phyloP scores from a whole-genome alignment of 2,113 vertebrate species.

The Grammomys dolichurus region DNA sequence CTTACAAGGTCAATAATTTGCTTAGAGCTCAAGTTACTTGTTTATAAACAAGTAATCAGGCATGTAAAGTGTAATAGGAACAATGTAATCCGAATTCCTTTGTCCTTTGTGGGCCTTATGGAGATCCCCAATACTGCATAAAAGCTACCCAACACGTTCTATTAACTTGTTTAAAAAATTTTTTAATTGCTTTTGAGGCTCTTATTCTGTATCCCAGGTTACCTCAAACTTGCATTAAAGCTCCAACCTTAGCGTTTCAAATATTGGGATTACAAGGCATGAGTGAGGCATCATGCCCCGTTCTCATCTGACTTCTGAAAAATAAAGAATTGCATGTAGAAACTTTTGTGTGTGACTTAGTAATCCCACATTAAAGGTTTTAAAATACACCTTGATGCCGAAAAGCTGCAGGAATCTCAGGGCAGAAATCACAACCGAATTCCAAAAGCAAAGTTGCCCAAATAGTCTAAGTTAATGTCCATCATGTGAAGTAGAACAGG shows the following conservation, averaged over 20 bases:
- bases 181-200: neutral
- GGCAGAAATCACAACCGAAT: neutral
- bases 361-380: neutral
- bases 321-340: neutral
- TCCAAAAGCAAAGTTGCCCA: neutral
- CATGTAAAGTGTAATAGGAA: no score
- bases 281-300: neutral
- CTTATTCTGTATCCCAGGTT: neutral
- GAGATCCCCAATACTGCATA: neutral
- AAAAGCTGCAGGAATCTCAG: neutral
- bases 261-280: neutral
- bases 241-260: neutral
- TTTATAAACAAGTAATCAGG: no score
- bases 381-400: neutral
- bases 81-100: no score
- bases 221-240: neutral
- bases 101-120: no score
- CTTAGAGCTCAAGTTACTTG: no score
- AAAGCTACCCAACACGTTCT: neutral
- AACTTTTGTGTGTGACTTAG: neutral
- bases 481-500: neutral
- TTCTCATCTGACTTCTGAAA: neutral
- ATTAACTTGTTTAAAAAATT: neutral
- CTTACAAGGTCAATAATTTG: no score
- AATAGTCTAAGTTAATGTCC: neutral